Evolutionary conservation across 1,140 invertebrate genomes (phyloP).

Genomic region (Aricia agestis): DNA sequence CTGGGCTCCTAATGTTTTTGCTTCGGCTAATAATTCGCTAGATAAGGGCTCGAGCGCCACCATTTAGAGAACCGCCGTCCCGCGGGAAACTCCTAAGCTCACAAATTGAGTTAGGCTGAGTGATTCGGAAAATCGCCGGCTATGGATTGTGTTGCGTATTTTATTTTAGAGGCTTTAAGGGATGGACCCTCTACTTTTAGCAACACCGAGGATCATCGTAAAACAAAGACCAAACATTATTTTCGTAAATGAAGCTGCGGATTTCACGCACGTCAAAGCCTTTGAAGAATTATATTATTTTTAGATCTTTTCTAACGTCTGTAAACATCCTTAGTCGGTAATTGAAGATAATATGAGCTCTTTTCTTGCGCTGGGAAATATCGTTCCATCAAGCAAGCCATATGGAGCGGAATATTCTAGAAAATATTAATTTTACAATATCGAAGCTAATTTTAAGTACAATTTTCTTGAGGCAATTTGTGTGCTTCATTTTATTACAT

Average conservation of each 20-base stretch:
- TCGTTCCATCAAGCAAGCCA: background rate
- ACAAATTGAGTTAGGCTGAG: slow-evolving; percentile 54
- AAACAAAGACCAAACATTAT: background rate
- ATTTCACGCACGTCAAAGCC: too few relatives aligned
- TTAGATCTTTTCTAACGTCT: background rate
- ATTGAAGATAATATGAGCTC: background rate
- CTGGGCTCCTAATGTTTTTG: slow-evolving; percentile 40
- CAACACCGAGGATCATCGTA: slow-evolving; percentile 18
- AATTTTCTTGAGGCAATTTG: background rate
- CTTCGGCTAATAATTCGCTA: slow-evolving; percentile 44
- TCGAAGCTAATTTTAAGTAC: background rate
- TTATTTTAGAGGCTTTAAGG: slow-evolving; percentile 3
- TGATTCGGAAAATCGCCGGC: slow-evolving; percentile 48
- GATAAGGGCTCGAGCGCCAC: slow-evolving; percentile 32
- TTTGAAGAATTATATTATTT: background rate
- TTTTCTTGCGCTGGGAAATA: background rate
- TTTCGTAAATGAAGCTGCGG: too few relatives aligned
- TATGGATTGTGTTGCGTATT: slow-evolving; percentile 13
- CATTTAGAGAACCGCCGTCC: slow-evolving; percentile 38
- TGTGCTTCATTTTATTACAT: slow-evolving; percentile 11
- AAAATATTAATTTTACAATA: slow-evolving; percentile 2
- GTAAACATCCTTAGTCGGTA: background rate
- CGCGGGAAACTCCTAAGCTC: slow-evolving; percentile 40
- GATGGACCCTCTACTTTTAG: background rate
- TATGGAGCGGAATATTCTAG: slow-evolving; percentile 1